Evolutionary conservation across 2,113 vertebrate species (phyloP).

Genomic region (Actenoides lindsayi): DNA sequence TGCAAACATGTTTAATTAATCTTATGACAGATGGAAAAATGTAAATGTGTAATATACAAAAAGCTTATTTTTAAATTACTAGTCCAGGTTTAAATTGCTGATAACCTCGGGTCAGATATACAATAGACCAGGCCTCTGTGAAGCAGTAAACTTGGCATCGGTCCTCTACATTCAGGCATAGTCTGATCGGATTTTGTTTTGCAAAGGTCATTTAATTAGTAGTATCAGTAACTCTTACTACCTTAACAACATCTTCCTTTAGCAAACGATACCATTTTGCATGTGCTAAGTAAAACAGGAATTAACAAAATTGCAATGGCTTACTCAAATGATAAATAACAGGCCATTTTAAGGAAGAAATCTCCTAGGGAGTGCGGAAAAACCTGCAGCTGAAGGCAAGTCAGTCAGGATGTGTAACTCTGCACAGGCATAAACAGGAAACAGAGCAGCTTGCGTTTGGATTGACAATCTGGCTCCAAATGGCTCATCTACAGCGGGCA

Average conservation of each 20-base stretch:
- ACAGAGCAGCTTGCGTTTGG: slow-evolving; percentile 67
- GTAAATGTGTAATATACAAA: neutral
- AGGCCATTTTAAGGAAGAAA: slow-evolving; percentile 77
- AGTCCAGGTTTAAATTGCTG: slow-evolving; percentile 27
- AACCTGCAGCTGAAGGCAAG: slow-evolving; percentile 79
- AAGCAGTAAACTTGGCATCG: slow-evolving; percentile 26
- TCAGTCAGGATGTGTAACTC: slow-evolving; percentile 81
- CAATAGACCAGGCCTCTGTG: slow-evolving; percentile 18
- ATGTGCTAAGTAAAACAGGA: slow-evolving; percentile 80
- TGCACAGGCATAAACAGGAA: slow-evolving; percentile 91
- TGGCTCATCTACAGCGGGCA: slow-evolving; percentile 50
- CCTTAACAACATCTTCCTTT: slow-evolving; percentile 57
- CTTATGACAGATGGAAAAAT: neutral
- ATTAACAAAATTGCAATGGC: slow-evolving; percentile 80
- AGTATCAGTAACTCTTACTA: slow-evolving; percentile 45
- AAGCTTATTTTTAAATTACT: slow-evolving; percentile 48
- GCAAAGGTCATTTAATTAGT: slow-evolving; percentile 53
- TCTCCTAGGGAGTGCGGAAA: slow-evolving; percentile 78
- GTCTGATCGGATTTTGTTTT: slow-evolving; percentile 46
- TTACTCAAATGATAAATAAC: slow-evolving; percentile 79
- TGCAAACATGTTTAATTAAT: neutral
- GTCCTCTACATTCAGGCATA: neutral
- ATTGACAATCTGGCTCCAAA: slow-evolving; percentile 76
- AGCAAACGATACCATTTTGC: slow-evolving; percentile 64
- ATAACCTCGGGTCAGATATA: slow-evolving; percentile 34